phyloP scores from a whole-genome alignment of 2,888 invertebrate genomes.

The Erannis defoliaria region DNA sequence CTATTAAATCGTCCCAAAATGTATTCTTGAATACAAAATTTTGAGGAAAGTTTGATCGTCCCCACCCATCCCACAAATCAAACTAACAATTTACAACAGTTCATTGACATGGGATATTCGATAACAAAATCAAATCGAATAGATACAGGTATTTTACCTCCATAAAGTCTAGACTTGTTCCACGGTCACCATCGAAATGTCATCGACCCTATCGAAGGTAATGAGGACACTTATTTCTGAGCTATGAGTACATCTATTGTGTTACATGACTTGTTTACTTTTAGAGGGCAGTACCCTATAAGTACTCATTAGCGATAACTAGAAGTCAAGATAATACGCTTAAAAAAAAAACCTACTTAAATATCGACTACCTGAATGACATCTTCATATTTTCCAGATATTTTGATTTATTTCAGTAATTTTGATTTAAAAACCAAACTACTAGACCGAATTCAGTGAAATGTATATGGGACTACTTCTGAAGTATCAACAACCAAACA shows the following conservation, averaged over 20 bases:
- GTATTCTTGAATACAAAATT: too few relatives aligned
- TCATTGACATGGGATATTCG: slow-evolving; percentile 10
- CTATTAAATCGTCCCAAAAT: too few relatives aligned
- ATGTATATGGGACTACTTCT: too few relatives aligned
- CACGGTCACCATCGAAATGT: slow-evolving; percentile 13
- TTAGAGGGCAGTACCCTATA: neutral
- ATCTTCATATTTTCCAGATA: too few relatives aligned
- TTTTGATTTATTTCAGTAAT: too few relatives aligned
- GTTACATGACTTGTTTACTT: slow-evolving; percentile 4
- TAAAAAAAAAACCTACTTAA: too few relatives aligned
- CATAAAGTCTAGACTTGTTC: slow-evolving; percentile 24
- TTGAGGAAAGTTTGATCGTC: too few relatives aligned
- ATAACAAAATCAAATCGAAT: slow-evolving; percentile 17
- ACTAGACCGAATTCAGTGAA: too few relatives aligned
- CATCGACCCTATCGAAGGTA: slow-evolving; percentile 15
- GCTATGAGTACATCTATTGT: slow-evolving; percentile 7
- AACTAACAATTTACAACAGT: slow-evolving; percentile 2
- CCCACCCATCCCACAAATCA: neutral
- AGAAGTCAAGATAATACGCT: neutral
- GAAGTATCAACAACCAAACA: too few relatives aligned
- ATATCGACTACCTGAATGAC: too few relatives aligned
- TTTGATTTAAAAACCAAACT: too few relatives aligned
- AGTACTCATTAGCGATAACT: neutral
- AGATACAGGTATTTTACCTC: slow-evolving; percentile 13
- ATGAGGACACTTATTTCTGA: slow-evolving; percentile 5